These are phyloP conservation scores for Pelecanus crispus DNA, from an alignment of 2,113 vertebrate genomes.

Conservation along the genomic window DNA sequence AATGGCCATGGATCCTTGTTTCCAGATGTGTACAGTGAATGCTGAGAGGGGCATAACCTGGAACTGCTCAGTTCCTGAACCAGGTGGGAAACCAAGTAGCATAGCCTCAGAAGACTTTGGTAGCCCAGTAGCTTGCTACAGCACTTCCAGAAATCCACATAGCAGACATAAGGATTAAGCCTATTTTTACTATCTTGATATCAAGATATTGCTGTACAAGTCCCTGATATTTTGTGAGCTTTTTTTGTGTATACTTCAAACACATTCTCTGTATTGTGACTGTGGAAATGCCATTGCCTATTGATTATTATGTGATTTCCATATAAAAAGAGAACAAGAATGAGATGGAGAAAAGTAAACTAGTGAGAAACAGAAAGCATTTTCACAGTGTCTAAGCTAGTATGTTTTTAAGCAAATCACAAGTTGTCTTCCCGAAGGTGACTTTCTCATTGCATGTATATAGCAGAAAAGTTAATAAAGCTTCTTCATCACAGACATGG, in stretches of 20 bases:
- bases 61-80: background rate
- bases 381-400: background rate
- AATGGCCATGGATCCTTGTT: background rate
- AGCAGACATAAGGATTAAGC: background rate
- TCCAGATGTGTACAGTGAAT: background rate
- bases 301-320: background rate
- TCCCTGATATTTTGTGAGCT: background rate
- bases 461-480: background rate
- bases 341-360: background rate
- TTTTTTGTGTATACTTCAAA: background rate
- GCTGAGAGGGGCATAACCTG: fast-evolving
- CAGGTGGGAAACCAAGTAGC: background rate
- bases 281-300: background rate
- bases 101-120: background rate
- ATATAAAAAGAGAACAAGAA: background rate
- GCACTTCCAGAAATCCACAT: background rate
- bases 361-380: background rate
- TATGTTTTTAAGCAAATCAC: background rate
- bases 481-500: background rate
- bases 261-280: background rate
- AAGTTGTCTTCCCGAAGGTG: background rate
- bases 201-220: background rate
- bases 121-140: background rate
- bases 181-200: background rate
- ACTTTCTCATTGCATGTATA: background rate